Conservation (phyloP, 2,888 invertebrate genomes). For the Prenolepis imparis region DNA sequence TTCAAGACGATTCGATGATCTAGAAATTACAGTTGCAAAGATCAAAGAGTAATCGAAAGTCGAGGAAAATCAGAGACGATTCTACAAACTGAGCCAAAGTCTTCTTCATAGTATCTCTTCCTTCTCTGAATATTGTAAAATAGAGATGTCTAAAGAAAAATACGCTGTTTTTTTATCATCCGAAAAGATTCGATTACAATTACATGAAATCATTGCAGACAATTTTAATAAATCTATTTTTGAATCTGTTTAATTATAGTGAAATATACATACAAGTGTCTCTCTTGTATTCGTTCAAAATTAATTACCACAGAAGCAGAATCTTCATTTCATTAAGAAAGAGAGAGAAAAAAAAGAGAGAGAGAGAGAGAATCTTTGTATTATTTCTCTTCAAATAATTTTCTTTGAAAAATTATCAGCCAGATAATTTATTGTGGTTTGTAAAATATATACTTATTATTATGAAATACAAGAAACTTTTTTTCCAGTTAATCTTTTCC, state of each 20-base stretch:
- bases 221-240: background rate
- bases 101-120: background rate
- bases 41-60: constrained; percentile 10
- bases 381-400: background rate
- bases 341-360: background rate
- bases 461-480: background rate
- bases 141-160: background rate
- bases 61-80: background rate
- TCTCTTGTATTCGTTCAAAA: background rate
- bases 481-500: background rate
- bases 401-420: background rate
- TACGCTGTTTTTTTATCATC: background rate
- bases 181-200: background rate
- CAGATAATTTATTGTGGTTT: background rate
- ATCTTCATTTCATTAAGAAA: background rate
- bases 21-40: constrained; percentile 12
- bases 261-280: background rate
- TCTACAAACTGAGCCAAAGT: background rate
- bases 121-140: background rate
- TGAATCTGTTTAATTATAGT: background rate
- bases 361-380: background rate
- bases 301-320: background rate
- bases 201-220: background rate
- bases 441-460: background rate
- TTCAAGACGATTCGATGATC: background rate